A percentile compares a stretch with the other conserved stretches of the same genome.
Evolutionary conservation across 2,797 vertebrate genomes (phyloP).

Genomic region (Zonotrichia albicollis): DNA sequence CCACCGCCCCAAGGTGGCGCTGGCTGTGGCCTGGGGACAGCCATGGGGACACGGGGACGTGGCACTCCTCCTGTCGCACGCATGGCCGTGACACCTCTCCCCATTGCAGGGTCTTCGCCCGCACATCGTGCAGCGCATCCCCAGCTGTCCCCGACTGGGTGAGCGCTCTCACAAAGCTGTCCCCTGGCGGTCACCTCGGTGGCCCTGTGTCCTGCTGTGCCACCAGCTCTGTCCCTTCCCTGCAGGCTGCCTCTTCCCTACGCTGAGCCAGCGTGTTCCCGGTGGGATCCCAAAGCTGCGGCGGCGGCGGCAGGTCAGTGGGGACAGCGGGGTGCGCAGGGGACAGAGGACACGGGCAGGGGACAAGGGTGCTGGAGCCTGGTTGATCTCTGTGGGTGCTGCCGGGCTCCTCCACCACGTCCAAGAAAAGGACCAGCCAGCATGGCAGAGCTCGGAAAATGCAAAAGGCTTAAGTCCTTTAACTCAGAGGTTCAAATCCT

Average conservation of each 20-base stretch:
- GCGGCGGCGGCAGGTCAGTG: conserved; percentile 75
- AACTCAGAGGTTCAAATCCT: no score
- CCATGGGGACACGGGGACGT: accelerated
- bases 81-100: neutral
- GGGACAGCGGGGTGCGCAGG: neutral
- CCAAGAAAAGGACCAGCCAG: no score
- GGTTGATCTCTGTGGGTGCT: neutral
- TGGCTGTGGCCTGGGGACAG: neutral
- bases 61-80: accelerated
- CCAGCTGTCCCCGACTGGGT: conserved; percentile 72
- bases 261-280: neutral
- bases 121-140: conserved; percentile 81
- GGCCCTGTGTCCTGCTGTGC: neutral
- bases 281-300: conserved; percentile 59
- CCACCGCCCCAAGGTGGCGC: neutral
- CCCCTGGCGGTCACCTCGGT: neutral
- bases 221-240: neutral
- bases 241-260: conserved; percentile 71
- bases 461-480: no score
- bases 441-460: no score
- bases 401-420: neutral
- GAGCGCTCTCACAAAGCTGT: neutral
- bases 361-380: neutral
- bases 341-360: neutral
- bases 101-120: conserved; percentile 72